Base-by-base conservation (phyloP, 2,797 vertebrate genomes). In the Anguilla pacifica region DNA sequence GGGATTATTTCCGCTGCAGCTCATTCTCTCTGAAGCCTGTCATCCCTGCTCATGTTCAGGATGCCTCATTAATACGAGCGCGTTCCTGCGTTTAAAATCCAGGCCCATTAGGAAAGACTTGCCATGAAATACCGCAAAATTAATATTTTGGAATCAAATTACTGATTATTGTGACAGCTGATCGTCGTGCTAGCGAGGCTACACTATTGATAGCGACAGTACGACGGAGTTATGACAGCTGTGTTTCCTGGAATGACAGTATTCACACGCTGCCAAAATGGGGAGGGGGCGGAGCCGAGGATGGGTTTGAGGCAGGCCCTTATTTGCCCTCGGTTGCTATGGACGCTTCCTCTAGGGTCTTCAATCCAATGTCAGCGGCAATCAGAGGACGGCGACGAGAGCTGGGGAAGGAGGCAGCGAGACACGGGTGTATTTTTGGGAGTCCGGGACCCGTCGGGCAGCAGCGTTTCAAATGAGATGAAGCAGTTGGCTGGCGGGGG, bases 271-370 rank as follows among this genome's bases (percentile, higher is more conserved):
- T 77, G 72, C 72, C 72, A 43, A 77, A 77, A 2, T 5, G 64
- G 1, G n/a, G 64, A 2, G 25, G n/a, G 22, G 7, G 25, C 1
- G 19, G 25, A 15, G n/a, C 6, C 5, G 70, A 0, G 70, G n/a
- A 35, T 6, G n/a, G 17, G 35, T 0, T 13, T 35, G 31, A 77
- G 39, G 22, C n/a, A 11, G 35, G 43, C n/a, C 43, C 77, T 81
- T 81, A 43, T 22, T 77, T 31, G n/a, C 67, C 67, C n/a, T 70
- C 43, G 72, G 72, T 77, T 77, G 72, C 72, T 19, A 77, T 77
- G 72, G 35, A 77, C 17, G 2, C 31, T 81, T 46, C 39, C 15
- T 7, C 39, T 22, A 81, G 77, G 43, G 17, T 49, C 35, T 81
- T 49, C 39, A 43, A 22, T 81, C 43, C 43, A 35, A 43, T 22